A percentile compares a stretch with the other conserved stretches of the same genome.
Conservation (phyloP, 30 jellyfish, hydroid and myxozoan genomes). For the Phacellophora camtschatica region DNA sequence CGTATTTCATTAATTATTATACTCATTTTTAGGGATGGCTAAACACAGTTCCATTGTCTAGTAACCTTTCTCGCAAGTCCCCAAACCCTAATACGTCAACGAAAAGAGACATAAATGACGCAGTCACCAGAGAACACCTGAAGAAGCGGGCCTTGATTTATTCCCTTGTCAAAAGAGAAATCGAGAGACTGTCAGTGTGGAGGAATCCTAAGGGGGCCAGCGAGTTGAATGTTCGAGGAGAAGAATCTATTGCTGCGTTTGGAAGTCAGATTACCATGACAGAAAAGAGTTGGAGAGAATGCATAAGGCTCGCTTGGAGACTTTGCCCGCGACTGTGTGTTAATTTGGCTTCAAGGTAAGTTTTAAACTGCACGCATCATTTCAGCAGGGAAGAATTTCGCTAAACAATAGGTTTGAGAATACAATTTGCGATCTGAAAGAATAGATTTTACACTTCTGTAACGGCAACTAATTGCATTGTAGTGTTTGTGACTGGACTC, state of each 20-base stretch:
- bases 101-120: slow-evolving; percentile 72
- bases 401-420: too few species aligned
- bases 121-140: slow-evolving; percentile 81
- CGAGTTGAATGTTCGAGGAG: slow-evolving; percentile 73
- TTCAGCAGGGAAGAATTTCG: too few species aligned
- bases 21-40: slow-evolving; percentile 85
- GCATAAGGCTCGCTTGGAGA: slow-evolving; percentile 91
- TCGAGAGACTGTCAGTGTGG: slow-evolving; percentile 95
- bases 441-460: too few species aligned
- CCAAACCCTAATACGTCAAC: slow-evolving; percentile 22
- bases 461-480: too few species aligned
- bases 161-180: slow-evolving; percentile 85
- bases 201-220: slow-evolving; percentile 83
- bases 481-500: too few species aligned
- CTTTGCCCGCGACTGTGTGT: slow-evolving; percentile 89
- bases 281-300: slow-evolving; percentile 94
- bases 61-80: slow-evolving; percentile 66
- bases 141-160: slow-evolving; percentile 81
- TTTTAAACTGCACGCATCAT: too few species aligned
- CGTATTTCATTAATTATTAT: background rate
- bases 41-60: slow-evolving; percentile 69
- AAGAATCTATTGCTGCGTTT: slow-evolving; percentile 82
- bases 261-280: slow-evolving; percentile 82
- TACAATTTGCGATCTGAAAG: too few species aligned
- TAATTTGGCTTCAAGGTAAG: slow-evolving; percentile 79